Conservation (phyloP, 2,888 invertebrate species). For the Parasteatoda lunata region DNA sequence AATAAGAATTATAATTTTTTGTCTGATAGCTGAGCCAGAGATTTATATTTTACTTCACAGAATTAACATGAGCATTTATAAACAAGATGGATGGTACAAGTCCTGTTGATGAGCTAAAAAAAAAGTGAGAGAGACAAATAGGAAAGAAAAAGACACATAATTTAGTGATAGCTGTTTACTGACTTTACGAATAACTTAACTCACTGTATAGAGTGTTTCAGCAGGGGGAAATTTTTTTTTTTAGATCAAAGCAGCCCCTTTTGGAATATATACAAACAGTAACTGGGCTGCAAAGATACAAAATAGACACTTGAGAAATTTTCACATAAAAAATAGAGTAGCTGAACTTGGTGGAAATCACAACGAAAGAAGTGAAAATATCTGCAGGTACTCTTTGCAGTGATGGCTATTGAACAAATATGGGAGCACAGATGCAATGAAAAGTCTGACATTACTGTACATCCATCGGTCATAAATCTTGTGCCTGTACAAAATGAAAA, state of each 20-base stretch:
- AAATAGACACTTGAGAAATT: conserved; percentile 67
- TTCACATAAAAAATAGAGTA: conserved; percentile 69
- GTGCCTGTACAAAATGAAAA: conserved; percentile 61
- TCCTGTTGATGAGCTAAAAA: too few relatives aligned
- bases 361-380: conserved; percentile 69
- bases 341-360: conserved; percentile 68
- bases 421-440: conserved; percentile 66
- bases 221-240: conserved; percentile 31
- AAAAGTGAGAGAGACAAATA: conserved; percentile 13
- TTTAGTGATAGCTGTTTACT: conserved; percentile 68
- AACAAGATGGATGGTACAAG: too few relatives aligned
- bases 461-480: conserved; percentile 36
- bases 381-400: conserved; percentile 68
- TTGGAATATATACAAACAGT: conserved; percentile 68
- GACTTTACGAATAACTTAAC: conserved; percentile 69
- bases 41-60: too few relatives aligned
- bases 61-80: too few relatives aligned
- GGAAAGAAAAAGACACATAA: conserved; percentile 35
- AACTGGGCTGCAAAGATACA: conserved; percentile 53
- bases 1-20: too few relatives aligned
- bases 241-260: conserved; percentile 58
- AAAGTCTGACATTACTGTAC: conserved; percentile 50
- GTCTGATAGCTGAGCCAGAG: too few relatives aligned
- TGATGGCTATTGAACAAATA: conserved; percentile 68
- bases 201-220: conserved; percentile 68